Conservation (phyloP, 1,140 invertebrate species). For the Latrodectus geometricus region DNA sequence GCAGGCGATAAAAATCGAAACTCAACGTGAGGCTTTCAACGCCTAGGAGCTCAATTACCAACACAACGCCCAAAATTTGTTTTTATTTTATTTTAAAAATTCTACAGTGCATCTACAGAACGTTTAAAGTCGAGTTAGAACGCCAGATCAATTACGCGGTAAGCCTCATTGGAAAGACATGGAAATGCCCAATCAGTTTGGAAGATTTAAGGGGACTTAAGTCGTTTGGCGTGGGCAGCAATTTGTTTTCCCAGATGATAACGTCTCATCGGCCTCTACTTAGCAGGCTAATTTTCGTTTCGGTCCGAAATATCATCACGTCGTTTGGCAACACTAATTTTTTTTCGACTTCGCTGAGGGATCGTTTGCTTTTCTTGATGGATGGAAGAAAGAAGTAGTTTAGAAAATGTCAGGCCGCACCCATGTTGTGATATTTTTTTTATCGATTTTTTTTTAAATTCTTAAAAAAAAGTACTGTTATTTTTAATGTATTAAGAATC, state of each 20-base stretch:
- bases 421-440: background rate
- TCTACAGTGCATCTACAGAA: background rate
- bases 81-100: too few relatives aligned
- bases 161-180: background rate
- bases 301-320: background rate
- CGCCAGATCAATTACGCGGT: background rate
- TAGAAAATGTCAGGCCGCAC: background rate
- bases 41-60: background rate
- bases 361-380: background rate
- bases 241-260: background rate
- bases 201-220: background rate
- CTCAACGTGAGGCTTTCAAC: background rate
- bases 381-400: background rate
- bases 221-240: background rate
- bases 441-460: background rate
- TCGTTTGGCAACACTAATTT: background rate
- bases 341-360: background rate
- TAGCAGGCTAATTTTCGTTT: background rate
- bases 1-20: background rate
- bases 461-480: too few relatives aligned
- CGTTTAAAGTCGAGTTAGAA: background rate
- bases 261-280: background rate
- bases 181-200: background rate
- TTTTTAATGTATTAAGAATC: too few relatives aligned
- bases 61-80: background rate